Conservation (phyloP, 2,113 vertebrate species). For the Haliaeetus leucogaster region DNA sequence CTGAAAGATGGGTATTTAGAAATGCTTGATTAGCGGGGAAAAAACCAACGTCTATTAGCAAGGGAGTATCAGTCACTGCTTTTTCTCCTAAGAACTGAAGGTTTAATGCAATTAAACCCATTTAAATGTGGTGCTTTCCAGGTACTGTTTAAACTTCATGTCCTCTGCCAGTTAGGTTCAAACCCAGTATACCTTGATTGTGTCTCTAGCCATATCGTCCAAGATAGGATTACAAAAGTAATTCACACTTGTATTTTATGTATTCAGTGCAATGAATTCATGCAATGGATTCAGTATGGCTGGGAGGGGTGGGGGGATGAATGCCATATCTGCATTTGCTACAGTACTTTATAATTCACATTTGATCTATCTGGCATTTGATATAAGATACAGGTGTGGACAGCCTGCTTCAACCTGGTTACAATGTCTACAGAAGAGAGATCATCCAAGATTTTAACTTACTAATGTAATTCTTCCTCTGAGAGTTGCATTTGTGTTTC, state of each 20-base stretch:
- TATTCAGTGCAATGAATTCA: neutral
- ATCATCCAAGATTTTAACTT: neutral
- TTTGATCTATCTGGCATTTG: neutral
- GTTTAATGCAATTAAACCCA: neutral
- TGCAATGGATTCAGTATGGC: neutral
- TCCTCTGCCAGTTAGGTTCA: neutral
- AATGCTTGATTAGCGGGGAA: neutral
- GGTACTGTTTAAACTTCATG: neutral
- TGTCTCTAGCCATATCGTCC: neutral
- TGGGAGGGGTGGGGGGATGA: too few relatives aligned
- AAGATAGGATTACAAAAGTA: neutral
- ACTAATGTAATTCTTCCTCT: neutral
- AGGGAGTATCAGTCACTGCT: neutral
- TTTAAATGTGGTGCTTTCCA: neutral
- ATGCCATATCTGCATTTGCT: neutral
- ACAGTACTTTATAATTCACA: neutral
- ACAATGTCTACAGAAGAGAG: neutral
- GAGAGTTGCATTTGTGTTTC: neutral
- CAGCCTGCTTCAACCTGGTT: neutral
- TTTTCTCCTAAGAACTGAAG: neutral
- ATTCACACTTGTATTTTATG: neutral
- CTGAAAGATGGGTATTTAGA: neutral
- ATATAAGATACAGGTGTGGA: neutral
- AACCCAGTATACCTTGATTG: neutral
- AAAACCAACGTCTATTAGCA: neutral